Evolutionary conservation across 2,113 vertebrate species (phyloP), one percentile per base, ranked within the genome.

Genomic region (Epinephelus moara): DNA sequence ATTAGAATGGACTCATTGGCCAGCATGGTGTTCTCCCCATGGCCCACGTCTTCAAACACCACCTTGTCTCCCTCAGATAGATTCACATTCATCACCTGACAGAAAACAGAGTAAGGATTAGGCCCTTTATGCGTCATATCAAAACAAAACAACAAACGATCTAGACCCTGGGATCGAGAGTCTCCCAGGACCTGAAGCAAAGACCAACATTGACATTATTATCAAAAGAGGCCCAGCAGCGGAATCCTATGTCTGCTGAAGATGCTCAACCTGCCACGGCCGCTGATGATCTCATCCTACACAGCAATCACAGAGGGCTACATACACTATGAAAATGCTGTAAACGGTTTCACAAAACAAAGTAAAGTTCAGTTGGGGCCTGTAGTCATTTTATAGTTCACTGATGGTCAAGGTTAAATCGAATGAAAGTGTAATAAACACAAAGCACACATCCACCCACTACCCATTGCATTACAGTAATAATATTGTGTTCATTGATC

Each of bases 1-100:
- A 97, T 94, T 81, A 99, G 94, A 90, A 99, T 97, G 78, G 97
- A 97, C 90, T 99, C 96, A 1, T 99, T 99, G 92, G 97, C 97
- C 93, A 99, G 89, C n/a, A 97, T 93, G 21, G 94, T 85, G 13
- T 97, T 96, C 82, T 97, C 96, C 25, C 93, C 71, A 0, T 95
- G 95, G 1, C 96, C 97, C 0, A 94, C 21, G 2, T 97, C 96
- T 93, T 99, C 97, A 87, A 99, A 96, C 0, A 93, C 95, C 83
- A 99, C 87, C 0, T 86, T 95, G 87, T 99, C 97, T 5, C 97
- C 97, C 17, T 97, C 97, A 0, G 30, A 92, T 27, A 99, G 95
- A 91, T 97, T 98, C 89, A 98, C 97, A 70, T 97, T 98, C 91
- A 97, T 94, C 15, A 99, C 97, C 98, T 99, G 83, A 10, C 6